Conservation (phyloP, 1,140 invertebrate genomes). For the Pseudomyrmex pallidus region DNA sequence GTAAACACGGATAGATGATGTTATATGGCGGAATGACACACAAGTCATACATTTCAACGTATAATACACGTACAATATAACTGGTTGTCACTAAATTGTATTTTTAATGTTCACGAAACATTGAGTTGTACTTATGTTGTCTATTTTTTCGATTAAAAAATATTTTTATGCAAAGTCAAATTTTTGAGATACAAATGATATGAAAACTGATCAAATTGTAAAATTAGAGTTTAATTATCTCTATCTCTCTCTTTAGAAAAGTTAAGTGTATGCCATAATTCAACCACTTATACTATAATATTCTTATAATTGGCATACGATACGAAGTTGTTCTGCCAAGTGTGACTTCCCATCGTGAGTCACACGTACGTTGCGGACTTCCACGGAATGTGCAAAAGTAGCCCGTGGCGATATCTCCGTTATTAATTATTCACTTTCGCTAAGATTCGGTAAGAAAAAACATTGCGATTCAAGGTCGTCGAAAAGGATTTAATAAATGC, state of each 20-base stretch:
- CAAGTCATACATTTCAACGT: neutral
- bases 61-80: neutral
- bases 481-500: neutral
- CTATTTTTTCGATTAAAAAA: neutral
- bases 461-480: neutral
- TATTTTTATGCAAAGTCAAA: neutral
- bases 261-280: neutral
- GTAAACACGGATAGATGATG: neutral
- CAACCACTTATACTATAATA: neutral
- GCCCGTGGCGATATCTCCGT: neutral
- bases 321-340: neutral
- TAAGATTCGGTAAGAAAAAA: neutral
- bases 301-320: neutral
- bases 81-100: neutral
- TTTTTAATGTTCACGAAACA: no score
- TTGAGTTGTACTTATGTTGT: neutral
- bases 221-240: neutral
- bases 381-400: neutral
- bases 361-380: slow-evolving; percentile 12
- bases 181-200: neutral
- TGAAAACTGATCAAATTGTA: neutral
- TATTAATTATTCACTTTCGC: slow-evolving; percentile 24
- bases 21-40: neutral
- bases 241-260: neutral
- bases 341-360: slow-evolving; percentile 19